Percentiles rank a stretch among this genome's conserved stretches.
These are phyloP conservation scores for Fragum whitleyi DNA, from an alignment of 2,888 invertebrate species.

Conservation along the genomic window DNA sequence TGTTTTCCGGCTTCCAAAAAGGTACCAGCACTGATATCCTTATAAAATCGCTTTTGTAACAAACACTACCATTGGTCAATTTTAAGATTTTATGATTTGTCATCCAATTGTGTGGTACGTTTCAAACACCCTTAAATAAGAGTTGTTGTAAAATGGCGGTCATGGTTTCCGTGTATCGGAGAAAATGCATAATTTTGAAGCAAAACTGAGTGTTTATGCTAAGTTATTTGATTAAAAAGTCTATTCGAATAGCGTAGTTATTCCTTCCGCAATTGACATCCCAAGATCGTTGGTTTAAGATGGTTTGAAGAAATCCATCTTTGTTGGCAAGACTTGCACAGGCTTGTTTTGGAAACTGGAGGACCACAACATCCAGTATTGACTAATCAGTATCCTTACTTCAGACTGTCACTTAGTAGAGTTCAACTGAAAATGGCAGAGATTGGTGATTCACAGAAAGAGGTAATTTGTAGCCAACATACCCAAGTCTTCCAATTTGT, in stretches of 20 bases:
- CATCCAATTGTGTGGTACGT: neutral
- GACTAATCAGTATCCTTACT: no score
- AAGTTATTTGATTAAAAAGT: no score
- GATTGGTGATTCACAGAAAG: neutral
- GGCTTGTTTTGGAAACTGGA: neutral
- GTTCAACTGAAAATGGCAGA: conserved; percentile 3
- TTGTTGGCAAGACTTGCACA: conserved; percentile 8
- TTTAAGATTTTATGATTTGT: neutral
- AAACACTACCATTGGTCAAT: conserved; percentile 35
- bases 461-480: no score
- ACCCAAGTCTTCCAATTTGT: no score
- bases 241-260: no score
- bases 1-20: neutral
- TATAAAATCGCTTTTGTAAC: neutral
- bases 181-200: neutral
- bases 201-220: no score
- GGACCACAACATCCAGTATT: no score
- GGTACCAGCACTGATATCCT: conserved; percentile 10
- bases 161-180: conserved; percentile 34
- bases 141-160: conserved; percentile 73
- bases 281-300: no score
- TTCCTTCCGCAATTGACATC: no score
- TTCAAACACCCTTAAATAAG: neutral
- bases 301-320: neutral
- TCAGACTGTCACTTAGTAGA: no score